phyloP scores from a whole-genome alignment of 2,797 vertebrate genomes.

The Microctenopoma lineatum region DNA sequence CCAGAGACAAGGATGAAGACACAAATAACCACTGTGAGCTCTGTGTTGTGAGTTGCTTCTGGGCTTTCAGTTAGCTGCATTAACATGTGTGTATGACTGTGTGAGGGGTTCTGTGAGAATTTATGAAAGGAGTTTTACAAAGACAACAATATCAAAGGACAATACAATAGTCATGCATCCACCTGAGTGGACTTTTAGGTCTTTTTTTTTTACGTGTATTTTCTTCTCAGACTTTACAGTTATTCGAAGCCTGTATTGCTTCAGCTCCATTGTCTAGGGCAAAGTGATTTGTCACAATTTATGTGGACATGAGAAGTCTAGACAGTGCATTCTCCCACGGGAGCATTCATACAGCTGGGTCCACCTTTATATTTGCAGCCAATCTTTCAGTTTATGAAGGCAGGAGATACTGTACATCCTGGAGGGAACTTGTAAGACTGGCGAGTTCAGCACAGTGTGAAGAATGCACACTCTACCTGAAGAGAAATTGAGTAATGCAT shows the following conservation, averaged over 20 bases:
- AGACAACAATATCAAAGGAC: slow-evolving; percentile 62
- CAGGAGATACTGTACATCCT: slow-evolving; percentile 41
- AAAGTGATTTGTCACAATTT: slow-evolving; percentile 81
- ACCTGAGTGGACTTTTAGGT: slow-evolving; percentile 50
- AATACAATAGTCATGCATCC: slow-evolving; percentile 21
- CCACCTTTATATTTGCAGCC: slow-evolving; percentile 46
- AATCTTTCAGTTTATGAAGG: slow-evolving; percentile 56
- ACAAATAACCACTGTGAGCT: slow-evolving; percentile 35
- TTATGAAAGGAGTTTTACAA: slow-evolving; percentile 21
- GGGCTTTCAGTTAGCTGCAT: slow-evolving; percentile 43
- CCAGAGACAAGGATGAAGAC: slow-evolving; percentile 40
- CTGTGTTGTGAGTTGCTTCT: slow-evolving; percentile 44
- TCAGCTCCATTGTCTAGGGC: slow-evolving; percentile 63
- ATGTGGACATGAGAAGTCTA: slow-evolving; percentile 72
- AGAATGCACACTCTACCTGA: slow-evolving; percentile 7
- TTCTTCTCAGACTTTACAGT: slow-evolving; percentile 72
- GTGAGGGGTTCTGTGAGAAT: slow-evolving; percentile 11
- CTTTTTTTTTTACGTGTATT: slow-evolving; percentile 58
- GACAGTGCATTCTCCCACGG: slow-evolving; percentile 50
- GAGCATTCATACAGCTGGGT: slow-evolving; percentile 45
- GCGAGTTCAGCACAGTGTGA: slow-evolving; percentile 24
- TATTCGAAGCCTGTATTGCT: slow-evolving; percentile 68
- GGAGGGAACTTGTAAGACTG: slow-evolving; percentile 16
- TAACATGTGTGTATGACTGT: slow-evolving; percentile 17
- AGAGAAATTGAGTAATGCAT: neutral